Percentiles rank a stretch among this genome's conserved stretches.
These are phyloP conservation scores for Pelecanus crispus DNA, from an alignment of 2,113 vertebrate genomes.

Conservation along the genomic window DNA sequence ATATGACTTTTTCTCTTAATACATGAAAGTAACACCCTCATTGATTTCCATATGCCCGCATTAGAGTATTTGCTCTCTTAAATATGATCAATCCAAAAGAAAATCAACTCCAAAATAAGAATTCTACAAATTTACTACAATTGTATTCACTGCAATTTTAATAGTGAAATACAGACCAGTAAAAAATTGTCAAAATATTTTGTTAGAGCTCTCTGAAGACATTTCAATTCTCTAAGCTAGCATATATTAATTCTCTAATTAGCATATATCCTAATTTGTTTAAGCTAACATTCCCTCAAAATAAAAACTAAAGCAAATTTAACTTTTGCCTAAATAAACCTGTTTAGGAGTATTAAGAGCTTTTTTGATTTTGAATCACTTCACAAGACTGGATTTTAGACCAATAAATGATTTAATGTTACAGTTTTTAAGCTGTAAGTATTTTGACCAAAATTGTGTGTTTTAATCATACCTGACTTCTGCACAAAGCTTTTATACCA, in stretches of 20 bases:
- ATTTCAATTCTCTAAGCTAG: background rate
- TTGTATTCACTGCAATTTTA: background rate
- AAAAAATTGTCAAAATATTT: background rate
- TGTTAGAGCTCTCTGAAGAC: background rate
- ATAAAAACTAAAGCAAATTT: background rate
- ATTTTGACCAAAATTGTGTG: background rate
- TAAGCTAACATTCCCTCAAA: background rate
- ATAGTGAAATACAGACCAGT: background rate
- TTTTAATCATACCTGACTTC: background rate
- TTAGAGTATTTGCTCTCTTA: background rate
- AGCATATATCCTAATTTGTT: background rate
- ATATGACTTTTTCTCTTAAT: background rate
- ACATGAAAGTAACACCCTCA: background rate
- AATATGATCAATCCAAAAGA: background rate
- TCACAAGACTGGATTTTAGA: background rate
- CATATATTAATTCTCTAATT: background rate
- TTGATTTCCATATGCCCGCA: background rate
- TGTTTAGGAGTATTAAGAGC: background rate
- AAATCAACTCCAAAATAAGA: background rate
- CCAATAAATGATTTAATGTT: background rate
- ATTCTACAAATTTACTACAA: background rate
- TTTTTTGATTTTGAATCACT: background rate
- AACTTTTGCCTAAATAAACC: background rate
- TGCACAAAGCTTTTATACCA: background rate
- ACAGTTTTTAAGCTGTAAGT: background rate